Evolutionary conservation across 1,140 invertebrate species (phyloP), one percentile per base, ranked within the genome.

Genomic region (Drosophila subobscura): DNA sequence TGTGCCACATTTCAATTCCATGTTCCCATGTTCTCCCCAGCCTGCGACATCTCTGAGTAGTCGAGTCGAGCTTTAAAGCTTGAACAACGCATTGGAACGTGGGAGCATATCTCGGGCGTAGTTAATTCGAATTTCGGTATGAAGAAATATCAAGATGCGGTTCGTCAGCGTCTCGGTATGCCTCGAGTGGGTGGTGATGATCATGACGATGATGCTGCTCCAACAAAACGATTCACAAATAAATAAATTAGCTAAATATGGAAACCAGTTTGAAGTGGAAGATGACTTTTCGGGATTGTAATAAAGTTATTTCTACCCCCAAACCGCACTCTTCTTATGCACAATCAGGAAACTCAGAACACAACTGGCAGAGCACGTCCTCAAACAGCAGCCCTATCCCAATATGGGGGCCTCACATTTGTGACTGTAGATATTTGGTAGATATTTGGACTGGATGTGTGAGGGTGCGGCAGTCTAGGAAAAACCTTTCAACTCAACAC

Each of bases 91-190:
- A 7, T 33, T 4, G 14, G 14, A 70, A 70, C 67, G 71, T 73
- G 52, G 71, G 71, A 73, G 50, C 57, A 56, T 68, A 16, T 20
- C 16, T 20, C 16, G 16, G 16, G 16, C 0, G 16, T 20, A 20
- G 41, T 29, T 55, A 33, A 55, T 47, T 47, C 25, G 33, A 12
- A 3, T 33, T 33, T 33, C 29, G 22, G 66, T 56, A 66, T 71
- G 40, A 72, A 63, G 61, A 61, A 65, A 78, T 76, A 67, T 67
- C 68, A 20, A 67, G 52, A 73, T 60, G 57, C 33, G 33, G 70
- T 54, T 50, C 75, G 77, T 79, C 77, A 79, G 37, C 54, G 77
- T 74, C 77, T 73, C 68, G 77, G 77, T 37, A 79, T 79, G 77
- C 59, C 29, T 56, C n/a, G 71, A 56, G 77, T 79, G 71, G 77